Base-by-base conservation (phyloP, 1,140 invertebrate genomes). In the Drosophila leontia region DNA sequence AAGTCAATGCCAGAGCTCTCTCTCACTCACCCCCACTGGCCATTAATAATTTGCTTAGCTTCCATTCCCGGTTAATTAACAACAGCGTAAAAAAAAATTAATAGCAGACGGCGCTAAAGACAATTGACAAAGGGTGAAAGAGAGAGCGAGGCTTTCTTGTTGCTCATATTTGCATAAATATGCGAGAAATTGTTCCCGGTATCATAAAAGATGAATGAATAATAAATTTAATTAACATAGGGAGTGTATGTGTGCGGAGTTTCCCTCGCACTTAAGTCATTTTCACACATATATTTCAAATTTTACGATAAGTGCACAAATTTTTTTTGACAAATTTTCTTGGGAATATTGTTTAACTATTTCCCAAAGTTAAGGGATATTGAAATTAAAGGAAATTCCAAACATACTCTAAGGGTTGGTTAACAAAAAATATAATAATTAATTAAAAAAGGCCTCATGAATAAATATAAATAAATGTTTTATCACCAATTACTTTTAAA, bases 1-100 rank as follows among this genome's bases (percentile, higher is more conserved):
- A 84, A 88, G 75, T 90, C 85, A 88, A 88, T 88, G 85, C 55
- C 85, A 84, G 68, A 60, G 62, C 42, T 77, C 39, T 35, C 62
- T 12, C 61, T n/a, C 41, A 32, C 29, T 15, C 51, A 55, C 41
- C 17, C 68, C 42, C 70, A 48, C 44, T 76, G 72, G 48, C 60
- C 51, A 75, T 68, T 76, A 80, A 60, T 78, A 78, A 78, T 78
- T 61, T 67, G 75, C 57, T 69, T 78, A 69, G 75, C 63, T 61
- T 61, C 29, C 53, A 59, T 53, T 44, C 47, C 59, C 45, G 47
- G 60, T 79, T 79, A 79, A 79, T 79, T 79, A 79, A 79, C 44
- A 79, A 47, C 57, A 59, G 70, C 29, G 35, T 45, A 56, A 42
- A 56, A 42, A 29, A 29, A 51, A 12, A 32, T 32, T 42, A 51